These are phyloP conservation scores for Philaethria dido DNA, from an alignment of 2,888 invertebrate genomes.

Conservation along the genomic window DNA sequence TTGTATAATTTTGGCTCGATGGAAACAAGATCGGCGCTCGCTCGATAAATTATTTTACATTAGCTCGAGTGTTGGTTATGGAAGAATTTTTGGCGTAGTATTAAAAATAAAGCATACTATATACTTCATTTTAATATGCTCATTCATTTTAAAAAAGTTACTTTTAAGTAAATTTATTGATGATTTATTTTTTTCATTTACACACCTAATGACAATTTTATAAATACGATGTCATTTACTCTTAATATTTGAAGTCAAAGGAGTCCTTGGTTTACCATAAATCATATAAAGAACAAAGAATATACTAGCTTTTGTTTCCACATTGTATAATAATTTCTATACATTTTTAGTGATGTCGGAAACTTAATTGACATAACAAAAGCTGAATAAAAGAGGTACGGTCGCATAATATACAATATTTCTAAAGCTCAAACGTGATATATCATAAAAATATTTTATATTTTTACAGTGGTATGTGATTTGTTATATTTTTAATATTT, in stretches of 20 bases:
- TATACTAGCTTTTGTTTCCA: constrained; percentile 5
- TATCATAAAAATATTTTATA: background rate
- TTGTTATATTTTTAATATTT: background rate
- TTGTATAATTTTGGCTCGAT: constrained; percentile 21
- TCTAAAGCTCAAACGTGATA: background rate
- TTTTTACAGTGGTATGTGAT: background rate
- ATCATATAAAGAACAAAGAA: constrained; percentile 16
- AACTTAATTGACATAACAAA: constrained; percentile 17
- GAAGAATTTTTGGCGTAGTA: background rate
- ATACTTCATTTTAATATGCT: no score
- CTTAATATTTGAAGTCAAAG: background rate
- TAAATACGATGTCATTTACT: background rate
- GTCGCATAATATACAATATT: background rate
- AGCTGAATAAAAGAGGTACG: constrained; percentile 6
- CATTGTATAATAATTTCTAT: constrained; percentile 15
- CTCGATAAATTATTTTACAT: constrained; percentile 16
- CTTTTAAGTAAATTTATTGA: background rate
- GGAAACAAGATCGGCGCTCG: constrained; percentile 15
- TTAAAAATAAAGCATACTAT: no score
- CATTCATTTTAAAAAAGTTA: no score
- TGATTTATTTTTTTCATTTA: background rate
- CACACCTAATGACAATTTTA: background rate
- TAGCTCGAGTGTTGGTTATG: background rate
- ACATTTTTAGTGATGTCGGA: constrained; percentile 18
- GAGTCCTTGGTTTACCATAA: constrained; percentile 3